Conservation (phyloP, 2,888 invertebrate species). For the Melieria omissa region DNA sequence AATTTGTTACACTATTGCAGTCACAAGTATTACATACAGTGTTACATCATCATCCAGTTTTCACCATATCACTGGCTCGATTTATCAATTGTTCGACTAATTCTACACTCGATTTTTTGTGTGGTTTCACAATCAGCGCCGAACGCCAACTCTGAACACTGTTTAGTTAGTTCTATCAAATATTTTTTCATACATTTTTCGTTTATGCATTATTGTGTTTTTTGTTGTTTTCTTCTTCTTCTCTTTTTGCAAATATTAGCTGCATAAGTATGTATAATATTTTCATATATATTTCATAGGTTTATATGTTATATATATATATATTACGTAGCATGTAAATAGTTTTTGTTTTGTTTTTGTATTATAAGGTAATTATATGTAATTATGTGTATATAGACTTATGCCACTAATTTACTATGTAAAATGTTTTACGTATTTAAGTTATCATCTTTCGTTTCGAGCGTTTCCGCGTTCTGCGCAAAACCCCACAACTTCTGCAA, state of each 20-base stretch:
- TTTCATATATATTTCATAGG: conserved; percentile 32
- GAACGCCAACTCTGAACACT: too few relatives aligned
- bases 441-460: conserved; percentile 55
- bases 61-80: too few relatives aligned
- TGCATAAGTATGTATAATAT: conserved; percentile 18
- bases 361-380: conserved; percentile 15
- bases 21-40: too few relatives aligned
- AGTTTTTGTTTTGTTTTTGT: conserved; percentile 11
- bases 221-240: conserved; percentile 24
- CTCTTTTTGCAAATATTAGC: conserved; percentile 29
- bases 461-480: too few relatives aligned
- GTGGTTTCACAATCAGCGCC: too few relatives aligned
- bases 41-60: too few relatives aligned
- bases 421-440: conserved; percentile 63
- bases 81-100: too few relatives aligned
- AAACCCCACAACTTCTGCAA: too few relatives aligned
- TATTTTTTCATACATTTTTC: too few relatives aligned
- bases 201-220: not conserved
- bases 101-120: too few relatives aligned
- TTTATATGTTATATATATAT: conserved; percentile 26
- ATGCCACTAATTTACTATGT: conserved; percentile 61
- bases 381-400: conserved; percentile 36
- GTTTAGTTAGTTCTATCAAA: too few relatives aligned
- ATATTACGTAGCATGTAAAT: conserved; percentile 19
- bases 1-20: too few relatives aligned